Evolutionary conservation across 2,113 vertebrate genomes (phyloP), one percentile per base, ranked within the genome.

Genomic region (Beaufortia kweichowensis): DNA sequence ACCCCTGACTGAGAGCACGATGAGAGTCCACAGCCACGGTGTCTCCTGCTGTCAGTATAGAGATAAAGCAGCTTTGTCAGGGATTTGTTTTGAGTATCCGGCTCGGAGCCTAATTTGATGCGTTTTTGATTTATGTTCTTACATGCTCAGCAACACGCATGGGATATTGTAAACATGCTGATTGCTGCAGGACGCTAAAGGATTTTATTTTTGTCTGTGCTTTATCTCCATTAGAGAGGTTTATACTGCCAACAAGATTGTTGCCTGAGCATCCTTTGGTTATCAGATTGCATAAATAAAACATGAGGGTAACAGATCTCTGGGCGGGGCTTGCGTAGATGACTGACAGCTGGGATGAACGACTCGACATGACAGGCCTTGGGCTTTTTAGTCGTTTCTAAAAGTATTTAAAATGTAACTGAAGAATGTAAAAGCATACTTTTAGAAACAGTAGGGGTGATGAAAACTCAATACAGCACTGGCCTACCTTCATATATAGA

Each of bases 401-500:
- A 64, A 2, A 43, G 48, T 56, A 24, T 28, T 41, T 35, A 33
- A 63, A 33, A 10, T 33, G 35, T 39, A 21, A 55, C 14, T 17
- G 43, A n/a, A n/a, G n/a, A 48, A 48, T 48, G 15, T n/a, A 23
- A 67, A 28, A 19, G 43, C n/a, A n/a, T n/a, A n/a, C n/a, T n/a
- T n/a, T 10, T 24, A n/a, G 48, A 73, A 23, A 39, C n/a, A 59
- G 7, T 55, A 67, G 17, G 43, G 1, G 43, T 48, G 43, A 17
- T 17, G 43, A 48, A 48, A n/a, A 53, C 11, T 46, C 41, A 17
- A 12, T 2, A 21, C 19, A n/a, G 7, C 6, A 53, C 48, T 1
- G n/a, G 48, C 59, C 33, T 81, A 99, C 97, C 97, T 98, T 99
- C 97, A 80, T 98, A 97, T 89, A 99, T 97, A 84, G 95, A 95